Evolutionary conservation across 1,140 invertebrate genomes (phyloP).

Genomic region (Heliconius nattereri): DNA sequence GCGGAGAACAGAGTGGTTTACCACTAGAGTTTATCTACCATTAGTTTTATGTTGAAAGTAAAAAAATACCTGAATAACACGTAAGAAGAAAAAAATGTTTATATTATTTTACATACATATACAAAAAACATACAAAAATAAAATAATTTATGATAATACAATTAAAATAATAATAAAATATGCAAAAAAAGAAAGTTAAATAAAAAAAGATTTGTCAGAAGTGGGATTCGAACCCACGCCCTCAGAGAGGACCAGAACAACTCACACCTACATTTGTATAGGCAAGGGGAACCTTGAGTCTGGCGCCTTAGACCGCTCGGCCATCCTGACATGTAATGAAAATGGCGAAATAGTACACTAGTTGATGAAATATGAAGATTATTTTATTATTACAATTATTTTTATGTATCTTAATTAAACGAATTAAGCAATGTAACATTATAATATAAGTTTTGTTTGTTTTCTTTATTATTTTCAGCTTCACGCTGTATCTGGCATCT

Average conservation of each 20-base stretch:
- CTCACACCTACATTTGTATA: constrained; percentile 55
- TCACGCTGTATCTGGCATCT: no score
- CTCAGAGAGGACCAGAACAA: constrained; percentile 90
- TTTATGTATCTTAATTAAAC: background rate
- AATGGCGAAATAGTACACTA: constrained; percentile 15
- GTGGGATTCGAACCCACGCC: constrained; percentile 94
- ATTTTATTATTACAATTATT: background rate
- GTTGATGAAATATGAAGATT: background rate
- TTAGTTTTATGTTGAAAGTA: no score
- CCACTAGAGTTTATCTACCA: no score
- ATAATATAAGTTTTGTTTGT: no score
- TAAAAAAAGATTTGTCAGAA: constrained; percentile 83
- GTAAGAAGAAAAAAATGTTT: no score
- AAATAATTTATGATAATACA: no score
- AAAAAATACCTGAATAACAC: no score
- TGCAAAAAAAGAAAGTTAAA: constrained; percentile 10
- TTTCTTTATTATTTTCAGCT: no score
- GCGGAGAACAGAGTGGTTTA: no score
- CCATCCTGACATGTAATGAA: constrained; percentile 81
- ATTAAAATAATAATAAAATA: background rate
- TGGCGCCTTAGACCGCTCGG: constrained; percentile 88
- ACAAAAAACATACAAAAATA: background rate
- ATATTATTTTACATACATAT: background rate
- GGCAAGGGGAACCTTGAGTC: constrained; percentile 83
- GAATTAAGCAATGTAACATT: background rate